These are phyloP conservation scores for Acestrorhynchus altus DNA, from an alignment of 2,797 vertebrate genomes.

Conservation along the genomic window DNA sequence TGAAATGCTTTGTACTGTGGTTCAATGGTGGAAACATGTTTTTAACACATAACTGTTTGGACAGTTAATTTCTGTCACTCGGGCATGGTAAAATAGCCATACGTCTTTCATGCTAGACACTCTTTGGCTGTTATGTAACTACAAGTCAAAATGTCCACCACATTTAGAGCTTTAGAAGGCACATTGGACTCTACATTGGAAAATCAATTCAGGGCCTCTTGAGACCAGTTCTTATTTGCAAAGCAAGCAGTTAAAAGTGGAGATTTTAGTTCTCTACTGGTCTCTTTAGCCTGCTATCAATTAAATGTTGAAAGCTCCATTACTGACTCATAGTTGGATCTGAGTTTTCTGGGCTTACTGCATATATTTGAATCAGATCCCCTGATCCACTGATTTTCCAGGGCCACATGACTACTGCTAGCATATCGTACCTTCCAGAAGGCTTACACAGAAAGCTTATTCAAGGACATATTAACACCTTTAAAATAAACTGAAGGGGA, in stretches of 20 bases:
- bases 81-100: not conserved
- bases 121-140: not conserved
- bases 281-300: slow-evolving; percentile 6
- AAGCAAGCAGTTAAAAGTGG: not conserved
- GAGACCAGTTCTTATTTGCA: not conserved
- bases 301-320: not conserved
- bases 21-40: too few relatives aligned
- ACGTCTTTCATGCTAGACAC: not conserved
- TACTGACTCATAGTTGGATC: slow-evolving; percentile 11
- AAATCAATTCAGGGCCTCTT: not conserved
- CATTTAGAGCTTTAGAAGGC: too few relatives aligned
- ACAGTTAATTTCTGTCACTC: too few relatives aligned
- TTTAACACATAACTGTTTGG: too few relatives aligned
- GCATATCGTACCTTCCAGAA: not conserved
- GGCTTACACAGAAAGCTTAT: not conserved
- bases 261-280: not conserved
- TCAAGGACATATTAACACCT: not conserved
- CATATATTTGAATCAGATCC: not conserved
- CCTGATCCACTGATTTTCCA: slow-evolving; percentile 2
- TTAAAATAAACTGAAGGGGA: not conserved
- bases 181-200: not conserved
- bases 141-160: not conserved
- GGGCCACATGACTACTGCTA: not conserved
- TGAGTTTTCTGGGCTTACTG: not conserved
- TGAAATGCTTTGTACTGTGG: too few relatives aligned